phyloP scores from a whole-genome alignment of 53 echinoderm and acorn worm species.

The Apostichopus leukothele region DNA sequence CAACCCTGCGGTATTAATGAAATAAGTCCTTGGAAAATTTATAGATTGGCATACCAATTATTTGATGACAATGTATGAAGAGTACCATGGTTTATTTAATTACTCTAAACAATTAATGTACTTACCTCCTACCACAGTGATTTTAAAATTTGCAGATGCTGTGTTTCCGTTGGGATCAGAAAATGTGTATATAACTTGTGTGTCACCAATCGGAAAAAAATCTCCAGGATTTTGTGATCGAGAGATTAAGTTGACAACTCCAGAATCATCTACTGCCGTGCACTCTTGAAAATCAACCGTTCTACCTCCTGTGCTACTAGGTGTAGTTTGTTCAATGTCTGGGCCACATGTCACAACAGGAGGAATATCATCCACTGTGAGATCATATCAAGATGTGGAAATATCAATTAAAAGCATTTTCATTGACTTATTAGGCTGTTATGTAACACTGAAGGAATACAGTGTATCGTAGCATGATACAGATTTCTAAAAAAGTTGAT shows the following conservation, averaged over 20 bases:
- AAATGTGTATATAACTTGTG: conserved; percentile 55
- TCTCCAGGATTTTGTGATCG: conserved; percentile 49
- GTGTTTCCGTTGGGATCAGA: conserved; percentile 36
- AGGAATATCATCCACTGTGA: conserved; percentile 25
- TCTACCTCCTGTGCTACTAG: conserved; percentile 39
- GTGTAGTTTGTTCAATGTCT: conserved; percentile 42
- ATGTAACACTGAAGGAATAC: too few relatives aligned
- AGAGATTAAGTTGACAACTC: conserved; percentile 10
- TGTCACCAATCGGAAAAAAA: conserved; percentile 25
- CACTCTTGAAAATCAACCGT: conserved; percentile 57
- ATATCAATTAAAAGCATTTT: too few relatives aligned
- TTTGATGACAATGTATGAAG: too few relatives aligned
- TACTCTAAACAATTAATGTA: not conserved
- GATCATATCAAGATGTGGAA: too few relatives aligned
- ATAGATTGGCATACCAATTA: too few relatives aligned
- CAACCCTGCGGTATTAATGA: too few relatives aligned
- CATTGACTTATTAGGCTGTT: too few relatives aligned
- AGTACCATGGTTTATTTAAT: too few relatives aligned
- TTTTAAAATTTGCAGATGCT: conserved; percentile 21
- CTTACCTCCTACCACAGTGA: conserved; percentile 43
- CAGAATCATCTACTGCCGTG: conserved; percentile 57
- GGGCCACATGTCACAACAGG: conserved; percentile 52
- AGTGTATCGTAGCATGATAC: too few relatives aligned
- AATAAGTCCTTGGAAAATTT: too few relatives aligned
- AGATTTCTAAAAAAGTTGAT: too few relatives aligned